Evolutionary conservation across 2,113 vertebrate genomes (phyloP).

Genomic region (Psittacula cyanocephala): DNA sequence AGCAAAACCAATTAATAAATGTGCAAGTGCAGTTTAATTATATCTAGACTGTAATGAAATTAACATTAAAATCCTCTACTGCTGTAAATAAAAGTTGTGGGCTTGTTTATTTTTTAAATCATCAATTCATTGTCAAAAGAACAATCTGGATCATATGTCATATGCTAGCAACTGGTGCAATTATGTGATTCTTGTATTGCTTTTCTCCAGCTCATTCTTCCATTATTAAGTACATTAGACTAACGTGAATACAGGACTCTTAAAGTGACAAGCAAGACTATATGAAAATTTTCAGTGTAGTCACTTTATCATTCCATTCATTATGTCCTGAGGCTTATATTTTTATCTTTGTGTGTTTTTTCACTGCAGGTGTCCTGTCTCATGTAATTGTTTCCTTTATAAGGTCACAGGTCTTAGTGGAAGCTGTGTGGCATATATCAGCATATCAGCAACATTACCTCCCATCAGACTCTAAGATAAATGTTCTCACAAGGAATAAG

Average conservation of each 20-base stretch:
- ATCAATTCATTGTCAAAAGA: not conserved
- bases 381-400: not conserved
- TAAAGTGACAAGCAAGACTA: not conserved
- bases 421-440: not conserved
- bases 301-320: not conserved
- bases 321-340: not conserved
- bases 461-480: not conserved
- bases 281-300: not conserved
- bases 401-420: not conserved
- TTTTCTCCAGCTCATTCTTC: not conserved
- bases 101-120: not conserved
- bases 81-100: not conserved
- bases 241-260: not conserved
- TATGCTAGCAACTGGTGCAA: not conserved
- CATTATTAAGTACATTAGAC: not conserved
- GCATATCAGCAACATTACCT: not conserved
- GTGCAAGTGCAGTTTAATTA: not conserved
- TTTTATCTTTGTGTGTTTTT: not conserved
- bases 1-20: not conserved
- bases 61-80: not conserved
- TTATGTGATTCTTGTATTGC: not conserved
- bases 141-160: not conserved
- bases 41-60: not conserved
- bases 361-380: not conserved
- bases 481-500: not conserved